Base-by-base conservation (phyloP, 2,113 vertebrate genomes). In the Corvus hawaiiensis region DNA sequence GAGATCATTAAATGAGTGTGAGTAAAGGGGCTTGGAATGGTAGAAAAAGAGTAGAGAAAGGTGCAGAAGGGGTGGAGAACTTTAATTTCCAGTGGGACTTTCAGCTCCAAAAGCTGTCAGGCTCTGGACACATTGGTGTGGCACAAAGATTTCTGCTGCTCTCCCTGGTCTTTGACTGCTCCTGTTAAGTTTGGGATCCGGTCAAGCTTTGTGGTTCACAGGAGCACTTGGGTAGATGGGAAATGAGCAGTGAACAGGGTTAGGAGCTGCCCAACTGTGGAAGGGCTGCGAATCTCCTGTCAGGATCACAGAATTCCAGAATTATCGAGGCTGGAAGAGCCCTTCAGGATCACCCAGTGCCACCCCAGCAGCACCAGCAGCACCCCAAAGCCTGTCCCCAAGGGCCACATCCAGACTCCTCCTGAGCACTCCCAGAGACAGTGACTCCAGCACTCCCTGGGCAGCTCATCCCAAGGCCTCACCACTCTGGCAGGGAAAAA, bases 321-420 rank as follows among this genome's bases (percentile, higher is more conserved):
- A 35, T 26, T 5, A 44, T 4, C 24, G 7, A 8, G n/a, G 28
- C 1, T 3, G 66, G 80, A 9, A 16, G 24, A 52, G 5, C 32
- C 55, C 55, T 4, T 0, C 16, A 16, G 46, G 35, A 14, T 7
- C 49, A 18, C 0, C 18, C 76, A 64, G 39, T 28, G 6, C 61
- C 75, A 43, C 20, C 48, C n/a, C 73, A 77, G 43, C 9, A 8
- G 9, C 72, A 28, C 7, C 74, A 77, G 44, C 59, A n/a, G 4
- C 76, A 30, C 27, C 55, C 49, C 73, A 61, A 37, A 24, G 16
- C 73, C 73, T 54, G 76, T 79, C 61, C 76, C 75, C 59, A 52
- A 7, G 37, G 59, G 59, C 46, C 59, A 52, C 75, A 48, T 8
- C 55, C 43, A 23, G 56, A 61, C 55, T 23, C 5, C 41, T 46